phyloP scores from a whole-genome alignment of 2,113 vertebrate genomes.

The Thunnus maccoyii region DNA sequence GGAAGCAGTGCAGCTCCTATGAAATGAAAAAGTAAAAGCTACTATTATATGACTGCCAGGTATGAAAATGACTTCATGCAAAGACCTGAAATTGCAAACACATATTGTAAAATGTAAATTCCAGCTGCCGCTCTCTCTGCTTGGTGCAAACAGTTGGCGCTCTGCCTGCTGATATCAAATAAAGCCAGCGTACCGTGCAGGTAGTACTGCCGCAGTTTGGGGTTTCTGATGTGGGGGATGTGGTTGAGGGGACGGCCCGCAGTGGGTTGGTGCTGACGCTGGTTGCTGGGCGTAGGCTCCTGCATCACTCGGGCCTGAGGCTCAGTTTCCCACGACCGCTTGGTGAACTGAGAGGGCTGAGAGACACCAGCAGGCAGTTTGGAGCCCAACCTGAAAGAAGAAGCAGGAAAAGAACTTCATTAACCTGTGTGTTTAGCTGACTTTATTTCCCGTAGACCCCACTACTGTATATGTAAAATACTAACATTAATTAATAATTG shows the following conservation, averaged over 20 bases:
- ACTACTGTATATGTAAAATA: too few species aligned
- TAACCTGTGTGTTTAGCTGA: too few species aligned
- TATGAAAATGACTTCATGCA: slow-evolving; percentile 41
- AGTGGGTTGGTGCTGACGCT: slow-evolving; percentile 37
- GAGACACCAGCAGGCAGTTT: slow-evolving; percentile 79
- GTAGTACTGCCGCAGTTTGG: slow-evolving; percentile 86
- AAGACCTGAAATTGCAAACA: background rate
- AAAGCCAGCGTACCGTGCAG: slow-evolving; percentile 76
- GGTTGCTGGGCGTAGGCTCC: slow-evolving; percentile 36
- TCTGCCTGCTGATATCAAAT: background rate
- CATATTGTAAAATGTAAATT: slow-evolving; percentile 38
- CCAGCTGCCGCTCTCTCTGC: background rate
- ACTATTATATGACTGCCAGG: background rate
- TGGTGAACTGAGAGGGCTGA: slow-evolving; percentile 78
- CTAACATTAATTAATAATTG: too few species aligned
- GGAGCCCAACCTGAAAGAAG: slow-evolving; percentile 78
- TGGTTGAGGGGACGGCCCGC: slow-evolving; percentile 73
- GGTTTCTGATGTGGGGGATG: slow-evolving; percentile 85
- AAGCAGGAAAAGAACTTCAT: background rate
- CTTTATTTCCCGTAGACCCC: too few species aligned
- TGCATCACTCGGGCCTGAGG: slow-evolving; percentile 36
- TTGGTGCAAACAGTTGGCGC: slow-evolving; percentile 2
- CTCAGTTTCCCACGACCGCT: slow-evolving; percentile 72
- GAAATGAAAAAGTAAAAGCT: background rate
- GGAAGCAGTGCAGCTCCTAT: background rate